Evolutionary conservation across 2,888 invertebrate species (phyloP), one percentile per base, ranked within the genome.

Genomic region (Rapana venosa): DNA sequence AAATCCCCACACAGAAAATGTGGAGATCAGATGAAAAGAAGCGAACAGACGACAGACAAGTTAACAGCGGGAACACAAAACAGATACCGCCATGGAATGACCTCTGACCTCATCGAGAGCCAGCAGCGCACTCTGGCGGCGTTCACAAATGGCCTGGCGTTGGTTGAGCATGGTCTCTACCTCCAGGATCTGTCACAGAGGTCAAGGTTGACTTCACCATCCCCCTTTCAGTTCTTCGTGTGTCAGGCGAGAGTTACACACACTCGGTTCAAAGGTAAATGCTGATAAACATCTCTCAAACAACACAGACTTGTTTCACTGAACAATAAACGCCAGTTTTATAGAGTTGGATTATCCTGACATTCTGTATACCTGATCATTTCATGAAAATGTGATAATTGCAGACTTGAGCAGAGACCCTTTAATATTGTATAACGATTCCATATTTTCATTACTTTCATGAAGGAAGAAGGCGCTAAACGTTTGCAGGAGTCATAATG

Each of bases 141-240:
- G 92, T n/a, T 92, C 91, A 89, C 92, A 93, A 32, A 93, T 85
- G n/a, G 91, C 92, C 87, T 94, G 93, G 87, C 94, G 86, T n/a
- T 93, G 92, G 58, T 94, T 93, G 35, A 94, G 88, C 87, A 93
- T 88, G n/a, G 90, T 87, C 90, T 94, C 94, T 11, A 93, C 92
- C 81, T 94, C 94, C n/a, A 93, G 89, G 22, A 94, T 92, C 94
- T 94, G 89, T 5, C 90, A 87, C 36, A 26, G 20, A 47, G 35
- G 30, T n/a, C 61, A 61, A 26, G 22, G 61, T 11, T 32, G n/a
- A 26, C 66, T n/a, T n/a, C 26, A 22, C 66, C 32, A 32, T 32
- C 20, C 22, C 15, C 15, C 85, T 20, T 0, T 36, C 20, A 56
- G 47, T 56, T 47, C 13, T 0, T 85, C 85, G 1, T 20, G 47